Evolutionary conservation across 2,888 invertebrate genomes (phyloP).

Genomic region (Amphipyra berbera): DNA sequence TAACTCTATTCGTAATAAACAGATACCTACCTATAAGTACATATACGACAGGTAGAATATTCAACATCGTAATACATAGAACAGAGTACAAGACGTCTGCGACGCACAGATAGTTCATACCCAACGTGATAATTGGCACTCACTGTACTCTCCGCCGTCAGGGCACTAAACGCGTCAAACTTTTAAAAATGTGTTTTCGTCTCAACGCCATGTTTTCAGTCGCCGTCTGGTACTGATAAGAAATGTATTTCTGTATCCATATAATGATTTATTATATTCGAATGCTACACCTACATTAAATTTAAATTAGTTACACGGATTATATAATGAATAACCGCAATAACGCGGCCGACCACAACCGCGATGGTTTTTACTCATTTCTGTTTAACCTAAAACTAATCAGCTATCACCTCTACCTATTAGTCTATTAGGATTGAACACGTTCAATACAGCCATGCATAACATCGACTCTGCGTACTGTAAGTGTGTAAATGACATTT

Average conservation of each 20-base stretch:
- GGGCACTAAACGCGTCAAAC: conserved; percentile 41
- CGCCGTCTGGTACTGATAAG: conserved; percentile 49
- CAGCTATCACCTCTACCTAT: background rate
- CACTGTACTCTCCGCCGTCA: conserved; percentile 27
- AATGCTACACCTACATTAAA: conserved; percentile 30
- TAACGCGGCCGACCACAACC: conserved; percentile 18
- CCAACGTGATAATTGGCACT: conserved; percentile 50
- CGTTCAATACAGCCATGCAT: background rate
- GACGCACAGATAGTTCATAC: conserved; percentile 26
- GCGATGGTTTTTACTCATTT: conserved; percentile 2
- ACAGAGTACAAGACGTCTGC: conserved; percentile 25
- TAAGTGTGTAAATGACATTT: too few species aligned
- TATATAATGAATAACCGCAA: conserved; percentile 7
- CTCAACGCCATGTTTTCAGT: conserved; percentile 18
- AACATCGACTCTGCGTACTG: too few species aligned
- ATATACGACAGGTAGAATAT: conserved; percentile 9
- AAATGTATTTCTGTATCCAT: conserved; percentile 53
- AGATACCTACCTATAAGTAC: too few species aligned
- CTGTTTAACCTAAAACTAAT: conserved; percentile 5
- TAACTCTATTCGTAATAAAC: background rate
- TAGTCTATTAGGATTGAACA: conserved; percentile 3
- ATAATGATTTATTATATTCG: conserved; percentile 38
- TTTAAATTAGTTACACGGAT: conserved; percentile 28
- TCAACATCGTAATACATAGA: conserved; percentile 13
- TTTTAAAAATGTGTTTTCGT: conserved; percentile 43